phyloP scores from a whole-genome alignment of 2,888 invertebrate genomes.

The Troilus luridus region DNA sequence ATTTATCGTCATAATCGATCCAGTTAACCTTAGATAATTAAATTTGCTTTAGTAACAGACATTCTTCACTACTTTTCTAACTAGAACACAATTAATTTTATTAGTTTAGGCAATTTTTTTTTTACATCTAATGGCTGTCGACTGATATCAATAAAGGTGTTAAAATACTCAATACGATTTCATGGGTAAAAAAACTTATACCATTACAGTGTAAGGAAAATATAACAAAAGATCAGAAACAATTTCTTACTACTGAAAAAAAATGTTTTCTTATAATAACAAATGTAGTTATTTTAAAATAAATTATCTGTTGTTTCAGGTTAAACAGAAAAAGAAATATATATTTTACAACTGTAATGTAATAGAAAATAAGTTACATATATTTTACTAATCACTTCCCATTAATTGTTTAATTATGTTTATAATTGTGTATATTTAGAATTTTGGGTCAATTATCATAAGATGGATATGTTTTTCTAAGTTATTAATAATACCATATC shows the following conservation, averaged over 20 bases:
- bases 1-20: neutral
- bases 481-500: neutral
- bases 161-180: neutral
- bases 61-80: neutral
- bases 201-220: neutral
- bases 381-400: neutral
- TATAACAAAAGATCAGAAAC: neutral
- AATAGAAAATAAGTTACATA: neutral
- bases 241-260: neutral
- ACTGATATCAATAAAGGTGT: neutral
- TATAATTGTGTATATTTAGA: neutral
- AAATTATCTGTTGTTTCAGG: neutral
- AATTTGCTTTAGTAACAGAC: neutral
- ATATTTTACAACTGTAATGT: neutral
- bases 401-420: neutral
- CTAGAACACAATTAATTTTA: neutral
- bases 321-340: neutral
- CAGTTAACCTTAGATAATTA: neutral
- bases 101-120: neutral
- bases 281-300: neutral
- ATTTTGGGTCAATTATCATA: neutral
- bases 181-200: neutral
- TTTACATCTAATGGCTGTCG: too few relatives aligned
- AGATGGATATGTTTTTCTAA: neutral
- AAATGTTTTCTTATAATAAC: neutral